Percentiles rank a stretch among this genome's conserved stretches.
Conservation (phyloP, 2,888 invertebrate species). For the Platerodrilus igneus region DNA sequence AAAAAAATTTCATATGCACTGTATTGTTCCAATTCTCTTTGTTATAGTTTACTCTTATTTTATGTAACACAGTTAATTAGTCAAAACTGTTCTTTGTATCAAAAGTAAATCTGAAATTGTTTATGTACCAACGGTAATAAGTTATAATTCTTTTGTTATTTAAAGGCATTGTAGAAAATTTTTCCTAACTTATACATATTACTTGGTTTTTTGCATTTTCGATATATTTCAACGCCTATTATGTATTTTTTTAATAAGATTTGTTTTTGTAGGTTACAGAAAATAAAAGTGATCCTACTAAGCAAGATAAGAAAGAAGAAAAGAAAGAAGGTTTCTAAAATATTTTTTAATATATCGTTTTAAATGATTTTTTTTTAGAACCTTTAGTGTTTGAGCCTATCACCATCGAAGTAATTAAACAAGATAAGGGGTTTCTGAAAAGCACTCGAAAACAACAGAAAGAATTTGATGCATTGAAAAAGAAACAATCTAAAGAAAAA, state of each 20-base stretch:
- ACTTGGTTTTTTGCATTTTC: too few relatives aligned
- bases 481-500: slow-evolving; percentile 91
- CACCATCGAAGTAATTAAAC: slow-evolving; percentile 78
- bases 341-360: slow-evolving; percentile 1
- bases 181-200: too few relatives aligned
- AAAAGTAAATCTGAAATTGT: too few relatives aligned
- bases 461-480: slow-evolving; percentile 85
- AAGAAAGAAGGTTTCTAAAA: slow-evolving; percentile 61
- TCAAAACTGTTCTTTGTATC: too few relatives aligned
- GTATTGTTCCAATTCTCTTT: too few relatives aligned
- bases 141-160: too few relatives aligned
- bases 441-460: slow-evolving; percentile 93
- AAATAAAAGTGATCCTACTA: slow-evolving; percentile 55
- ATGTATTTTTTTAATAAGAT: slow-evolving; percentile 10
- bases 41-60: too few relatives aligned
- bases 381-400: slow-evolving; percentile 85
- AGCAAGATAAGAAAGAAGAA: slow-evolving; percentile 61
- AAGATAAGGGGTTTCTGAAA: slow-evolving; percentile 90
- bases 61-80: too few relatives aligned
- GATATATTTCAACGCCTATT: background rate
- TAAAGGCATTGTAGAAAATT: too few relatives aligned
- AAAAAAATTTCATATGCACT: too few relatives aligned
- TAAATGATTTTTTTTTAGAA: slow-evolving; percentile 51
- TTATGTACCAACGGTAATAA: too few relatives aligned
- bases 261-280: slow-evolving; percentile 35